phyloP scores from a whole-genome alignment of 2,888 invertebrate species.

The Graphium colonna region DNA sequence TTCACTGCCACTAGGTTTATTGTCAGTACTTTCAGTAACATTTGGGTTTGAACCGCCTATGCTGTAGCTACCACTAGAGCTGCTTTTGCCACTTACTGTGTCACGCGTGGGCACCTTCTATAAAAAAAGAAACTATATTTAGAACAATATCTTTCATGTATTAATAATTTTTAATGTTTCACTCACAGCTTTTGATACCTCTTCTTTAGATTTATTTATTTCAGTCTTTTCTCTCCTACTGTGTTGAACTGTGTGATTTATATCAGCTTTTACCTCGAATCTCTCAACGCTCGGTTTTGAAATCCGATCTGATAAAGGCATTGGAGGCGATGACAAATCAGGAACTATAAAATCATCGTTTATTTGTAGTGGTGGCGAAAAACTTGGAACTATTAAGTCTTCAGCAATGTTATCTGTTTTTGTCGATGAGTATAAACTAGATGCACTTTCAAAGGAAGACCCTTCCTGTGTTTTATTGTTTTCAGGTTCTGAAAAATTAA shows the following conservation, averaged over 20 bases:
- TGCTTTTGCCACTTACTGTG: constrained; percentile 69
- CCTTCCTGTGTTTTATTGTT: constrained; percentile 84
- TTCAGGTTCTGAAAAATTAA: constrained; percentile 63
- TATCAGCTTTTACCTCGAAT: constrained; percentile 67
- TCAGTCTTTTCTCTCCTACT: constrained; percentile 75
- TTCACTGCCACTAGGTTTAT: constrained; percentile 47
- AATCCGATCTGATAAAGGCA: constrained; percentile 63
- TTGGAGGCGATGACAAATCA: constrained; percentile 67
- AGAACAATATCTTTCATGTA: background rate
- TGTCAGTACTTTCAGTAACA: constrained; percentile 52
- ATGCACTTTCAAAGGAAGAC: constrained; percentile 93
- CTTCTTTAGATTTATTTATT: constrained; percentile 56
- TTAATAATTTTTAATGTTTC: background rate
- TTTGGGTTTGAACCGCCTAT: constrained; percentile 72
- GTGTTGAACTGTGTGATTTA: constrained; percentile 53
- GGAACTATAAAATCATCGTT: constrained; percentile 72
- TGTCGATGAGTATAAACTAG: constrained; percentile 88
- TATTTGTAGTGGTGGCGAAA: constrained; percentile 79
- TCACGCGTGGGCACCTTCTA: constrained; percentile 48
- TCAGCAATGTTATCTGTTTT: constrained; percentile 85
- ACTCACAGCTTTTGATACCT: constrained; percentile 49
- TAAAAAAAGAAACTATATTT: background rate
- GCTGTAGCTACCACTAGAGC: constrained; percentile 76
- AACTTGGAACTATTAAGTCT: constrained; percentile 82
- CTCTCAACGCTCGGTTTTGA: constrained; percentile 57